Conservation (phyloP, 2,888 invertebrate genomes). For the Hypolimnas misippus region DNA sequence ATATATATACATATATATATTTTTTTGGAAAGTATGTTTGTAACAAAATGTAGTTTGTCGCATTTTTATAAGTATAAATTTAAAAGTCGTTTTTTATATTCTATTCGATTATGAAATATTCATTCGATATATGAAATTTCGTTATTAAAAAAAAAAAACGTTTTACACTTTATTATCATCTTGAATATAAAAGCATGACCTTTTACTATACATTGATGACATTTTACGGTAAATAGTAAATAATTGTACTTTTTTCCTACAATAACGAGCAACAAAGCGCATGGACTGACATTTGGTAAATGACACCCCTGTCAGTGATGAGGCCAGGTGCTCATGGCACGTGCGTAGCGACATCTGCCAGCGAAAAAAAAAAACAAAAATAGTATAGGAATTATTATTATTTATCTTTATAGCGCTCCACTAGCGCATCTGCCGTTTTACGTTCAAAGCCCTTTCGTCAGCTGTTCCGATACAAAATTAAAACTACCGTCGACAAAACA, state of each 20-base stretch:
- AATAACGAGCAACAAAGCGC: slow-evolving; percentile 11
- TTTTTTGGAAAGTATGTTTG: too few relatives aligned
- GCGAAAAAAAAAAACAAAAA: slow-evolving; percentile 57
- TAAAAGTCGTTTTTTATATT: too few relatives aligned
- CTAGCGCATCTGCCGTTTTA: slow-evolving; percentile 62
- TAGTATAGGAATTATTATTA: slow-evolving; percentile 54
- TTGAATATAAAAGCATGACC: background rate
- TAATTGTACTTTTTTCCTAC: background rate
- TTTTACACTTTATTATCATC: too few relatives aligned
- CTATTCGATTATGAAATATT: too few relatives aligned
- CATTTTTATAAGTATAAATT: too few relatives aligned
- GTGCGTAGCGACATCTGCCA: slow-evolving; percentile 74
- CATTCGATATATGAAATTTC: too few relatives aligned
- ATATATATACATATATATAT: too few relatives aligned
- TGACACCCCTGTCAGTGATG: slow-evolving; percentile 59
- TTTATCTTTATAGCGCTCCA: slow-evolving; percentile 64
- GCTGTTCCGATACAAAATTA: slow-evolving; percentile 40
- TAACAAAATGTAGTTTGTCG: too few relatives aligned
- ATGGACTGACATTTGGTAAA: slow-evolving; percentile 52
- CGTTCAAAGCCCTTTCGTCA: slow-evolving; percentile 45
- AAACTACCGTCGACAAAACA: background rate
- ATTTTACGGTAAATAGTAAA: background rate
- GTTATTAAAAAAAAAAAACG: too few relatives aligned
- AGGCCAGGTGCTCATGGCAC: slow-evolving; percentile 76
- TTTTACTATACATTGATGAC: background rate